Conservation (phyloP, 2,888 invertebrate genomes). For the Leptarthrus brevirostris region DNA sequence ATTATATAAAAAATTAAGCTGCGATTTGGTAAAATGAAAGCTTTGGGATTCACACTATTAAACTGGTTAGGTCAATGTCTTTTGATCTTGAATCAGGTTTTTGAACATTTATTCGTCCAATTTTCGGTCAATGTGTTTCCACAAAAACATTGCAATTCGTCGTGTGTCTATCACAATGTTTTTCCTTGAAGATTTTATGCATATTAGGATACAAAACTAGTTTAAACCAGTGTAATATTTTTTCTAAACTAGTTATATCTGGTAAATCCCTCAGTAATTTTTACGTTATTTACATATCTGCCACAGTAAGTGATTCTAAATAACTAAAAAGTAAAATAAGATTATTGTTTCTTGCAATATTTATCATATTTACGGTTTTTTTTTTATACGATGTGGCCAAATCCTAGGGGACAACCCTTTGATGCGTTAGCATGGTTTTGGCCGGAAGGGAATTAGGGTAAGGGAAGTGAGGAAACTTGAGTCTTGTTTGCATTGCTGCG, state of each 20-base stretch:
- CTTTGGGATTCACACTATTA: not conserved
- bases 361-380: too few species aligned
- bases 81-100: not conserved
- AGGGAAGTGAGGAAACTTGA: too few species aligned
- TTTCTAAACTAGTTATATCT: not conserved
- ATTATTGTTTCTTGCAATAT: too few species aligned
- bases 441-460: too few species aligned
- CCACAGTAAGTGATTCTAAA: too few species aligned
- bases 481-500: too few species aligned
- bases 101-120: not conserved
- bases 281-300: too few species aligned
- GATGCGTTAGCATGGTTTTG: too few species aligned
- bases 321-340: too few species aligned
- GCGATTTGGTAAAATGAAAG: not conserved
- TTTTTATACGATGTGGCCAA: too few species aligned
- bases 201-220: not conserved
- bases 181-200: not conserved
- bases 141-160: not conserved
- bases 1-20: not conserved
- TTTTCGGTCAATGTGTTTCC: not conserved
- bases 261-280: not conserved
- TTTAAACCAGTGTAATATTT: not conserved
- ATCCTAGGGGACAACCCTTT: too few species aligned
- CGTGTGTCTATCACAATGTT: not conserved
- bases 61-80: not conserved